Evolutionary conservation across 2,797 vertebrate species (phyloP).

Genomic region (Momotus momota): DNA sequence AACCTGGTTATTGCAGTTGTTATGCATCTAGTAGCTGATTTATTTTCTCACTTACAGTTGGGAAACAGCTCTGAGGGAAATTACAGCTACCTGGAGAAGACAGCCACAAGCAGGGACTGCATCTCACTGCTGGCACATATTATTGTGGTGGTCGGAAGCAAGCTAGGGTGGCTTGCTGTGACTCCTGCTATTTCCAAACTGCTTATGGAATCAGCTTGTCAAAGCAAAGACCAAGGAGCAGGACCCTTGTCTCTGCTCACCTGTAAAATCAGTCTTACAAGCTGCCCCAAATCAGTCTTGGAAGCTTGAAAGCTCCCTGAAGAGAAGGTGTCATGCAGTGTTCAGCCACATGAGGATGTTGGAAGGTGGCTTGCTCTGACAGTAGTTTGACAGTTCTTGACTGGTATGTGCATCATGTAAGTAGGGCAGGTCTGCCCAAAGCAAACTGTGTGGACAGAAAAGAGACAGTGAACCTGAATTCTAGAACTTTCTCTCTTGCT

Average conservation of each 20-base stretch:
- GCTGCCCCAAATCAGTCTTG: neutral
- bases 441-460: neutral
- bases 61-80: neutral
- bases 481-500: neutral
- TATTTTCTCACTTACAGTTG: neutral
- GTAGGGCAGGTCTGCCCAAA: neutral
- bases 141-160: neutral
- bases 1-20: neutral
- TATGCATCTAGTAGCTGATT: neutral
- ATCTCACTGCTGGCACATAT: neutral
- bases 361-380: accelerated
- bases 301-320: neutral
- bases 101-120: neutral
- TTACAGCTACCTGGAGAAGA: neutral
- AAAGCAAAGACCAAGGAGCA: neutral
- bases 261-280: neutral
- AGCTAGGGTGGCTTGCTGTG: neutral
- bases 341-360: neutral
- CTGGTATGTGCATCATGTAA: neutral
- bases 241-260: neutral
- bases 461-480: neutral
- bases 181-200: neutral
- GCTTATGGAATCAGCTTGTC: neutral
- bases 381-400: neutral
- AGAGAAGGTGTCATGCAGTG: neutral